phyloP scores from a whole-genome alignment of 2,113 vertebrate species.

The Symphodus melops region DNA sequence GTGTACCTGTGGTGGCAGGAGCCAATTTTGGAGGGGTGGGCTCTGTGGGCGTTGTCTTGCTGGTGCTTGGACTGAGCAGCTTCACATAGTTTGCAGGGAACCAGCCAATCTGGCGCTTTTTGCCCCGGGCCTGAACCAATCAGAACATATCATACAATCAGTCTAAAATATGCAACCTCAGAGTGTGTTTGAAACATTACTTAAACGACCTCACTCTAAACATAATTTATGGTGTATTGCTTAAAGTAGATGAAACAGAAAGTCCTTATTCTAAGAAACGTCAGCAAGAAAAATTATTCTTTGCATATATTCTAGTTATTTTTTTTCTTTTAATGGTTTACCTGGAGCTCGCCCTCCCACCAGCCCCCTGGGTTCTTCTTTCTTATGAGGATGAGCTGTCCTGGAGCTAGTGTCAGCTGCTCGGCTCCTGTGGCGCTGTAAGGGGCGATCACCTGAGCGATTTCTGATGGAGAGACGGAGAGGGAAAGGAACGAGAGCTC shows the following conservation, averaged over 20 bases:
- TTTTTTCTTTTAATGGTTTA: conserved; percentile 76
- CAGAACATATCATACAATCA: conserved; percentile 20
- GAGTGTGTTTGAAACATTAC: background rate
- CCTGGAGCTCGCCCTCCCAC: conserved; percentile 99
- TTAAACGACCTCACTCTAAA: too few species aligned
- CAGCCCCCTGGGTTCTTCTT: conserved; percentile 99
- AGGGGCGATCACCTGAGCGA: conserved; percentile 96
- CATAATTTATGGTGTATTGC: too few species aligned
- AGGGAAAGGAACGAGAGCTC: background rate
- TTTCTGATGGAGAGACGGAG: conserved; percentile 83
- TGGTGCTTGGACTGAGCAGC: conserved; percentile 95
- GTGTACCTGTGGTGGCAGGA: conserved; percentile 68
- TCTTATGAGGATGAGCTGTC: conserved; percentile 96
- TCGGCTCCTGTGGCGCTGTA: conserved; percentile 95
- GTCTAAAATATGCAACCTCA: background rate
- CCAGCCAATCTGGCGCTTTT: conserved; percentile 98
- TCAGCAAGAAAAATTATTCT: too few species aligned
- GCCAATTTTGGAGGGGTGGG: conserved; percentile 87
- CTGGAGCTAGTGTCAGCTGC: conserved; percentile 96
- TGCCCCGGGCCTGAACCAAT: conserved; percentile 90
- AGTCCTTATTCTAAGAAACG: too few species aligned
- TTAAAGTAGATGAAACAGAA: too few species aligned
- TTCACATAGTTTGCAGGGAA: conserved; percentile 99
- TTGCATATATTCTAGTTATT: background rate
- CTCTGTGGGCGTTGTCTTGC: conserved; percentile 96